A percentile compares a stretch with the other conserved stretches of the same genome.
These are phyloP conservation scores for Drosophila takahashii DNA, from an alignment of 1,140 invertebrate species.

Conservation along the genomic window DNA sequence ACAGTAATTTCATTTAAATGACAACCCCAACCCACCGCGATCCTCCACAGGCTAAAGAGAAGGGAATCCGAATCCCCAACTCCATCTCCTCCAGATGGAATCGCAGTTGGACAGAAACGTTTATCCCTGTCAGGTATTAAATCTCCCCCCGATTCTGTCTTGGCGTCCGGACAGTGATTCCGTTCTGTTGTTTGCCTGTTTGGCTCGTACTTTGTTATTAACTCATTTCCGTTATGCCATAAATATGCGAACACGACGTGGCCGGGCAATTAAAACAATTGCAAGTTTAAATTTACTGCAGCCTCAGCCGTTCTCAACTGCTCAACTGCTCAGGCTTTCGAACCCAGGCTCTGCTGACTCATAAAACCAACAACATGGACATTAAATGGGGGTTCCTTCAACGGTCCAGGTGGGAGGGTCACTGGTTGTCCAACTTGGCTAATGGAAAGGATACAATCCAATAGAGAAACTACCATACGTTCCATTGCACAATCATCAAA, in stretches of 20 bases:
- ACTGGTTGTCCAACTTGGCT: neutral
- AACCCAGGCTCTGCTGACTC: constrained; percentile 53
- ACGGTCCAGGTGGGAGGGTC: constrained; percentile 15
- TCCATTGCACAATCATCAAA: constrained; percentile 6
- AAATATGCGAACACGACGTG: constrained; percentile 79
- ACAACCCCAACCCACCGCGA: constrained; percentile 50
- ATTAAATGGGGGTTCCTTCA: constrained; percentile 46
- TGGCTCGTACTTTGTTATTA: constrained; percentile 77
- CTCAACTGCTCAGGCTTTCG: constrained; percentile 23
- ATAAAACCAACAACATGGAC: constrained; percentile 75
- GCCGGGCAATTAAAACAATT: constrained; percentile 77
- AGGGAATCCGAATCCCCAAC: constrained; percentile 1
- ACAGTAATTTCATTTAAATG: constrained; percentile 83
- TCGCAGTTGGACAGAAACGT: constrained; percentile 59
- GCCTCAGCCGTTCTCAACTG: constrained; percentile 48
- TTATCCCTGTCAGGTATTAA: constrained; percentile 82
- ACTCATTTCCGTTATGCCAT: constrained; percentile 81
- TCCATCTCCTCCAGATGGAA: neutral
- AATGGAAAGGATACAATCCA: neutral
- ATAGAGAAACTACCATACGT: constrained; percentile 20
- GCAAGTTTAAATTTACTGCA: constrained; percentile 80
- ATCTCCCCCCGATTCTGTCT: constrained; percentile 49
- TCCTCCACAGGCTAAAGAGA: neutral
- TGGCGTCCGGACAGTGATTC: constrained; percentile 28
- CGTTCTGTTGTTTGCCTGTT: constrained; percentile 40